Conservation (phyloP, 2,888 invertebrate species). For the Tachina lurida region DNA sequence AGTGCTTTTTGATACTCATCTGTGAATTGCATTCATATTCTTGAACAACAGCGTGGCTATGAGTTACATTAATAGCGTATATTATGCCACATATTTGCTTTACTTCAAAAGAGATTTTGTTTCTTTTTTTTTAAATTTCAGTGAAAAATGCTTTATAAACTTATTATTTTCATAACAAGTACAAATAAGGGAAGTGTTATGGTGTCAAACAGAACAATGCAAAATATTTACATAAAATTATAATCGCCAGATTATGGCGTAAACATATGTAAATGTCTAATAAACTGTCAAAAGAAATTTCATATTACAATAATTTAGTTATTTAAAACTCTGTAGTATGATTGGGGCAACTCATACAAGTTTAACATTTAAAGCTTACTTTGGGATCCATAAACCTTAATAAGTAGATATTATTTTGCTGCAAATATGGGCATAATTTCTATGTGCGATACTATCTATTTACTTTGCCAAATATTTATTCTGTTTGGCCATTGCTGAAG, state of each 20-base stretch:
- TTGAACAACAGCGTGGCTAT: constrained; percentile 4
- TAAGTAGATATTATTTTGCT: too few species aligned
- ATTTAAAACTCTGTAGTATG: too few species aligned
- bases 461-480: too few species aligned
- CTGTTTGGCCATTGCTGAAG: too few species aligned
- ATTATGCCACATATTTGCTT: constrained; percentile 6
- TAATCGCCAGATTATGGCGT: background rate
- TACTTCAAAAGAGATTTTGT: background rate
- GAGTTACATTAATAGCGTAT: background rate
- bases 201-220: background rate
- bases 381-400: too few species aligned
- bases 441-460: too few species aligned
- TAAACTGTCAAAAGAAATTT: background rate
- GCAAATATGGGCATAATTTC: too few species aligned
- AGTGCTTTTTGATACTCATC: constrained; percentile 37
- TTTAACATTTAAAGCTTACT: too few species aligned
- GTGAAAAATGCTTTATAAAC: background rate
- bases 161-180: background rate
- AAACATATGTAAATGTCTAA: background rate
- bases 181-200: background rate
- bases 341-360: too few species aligned
- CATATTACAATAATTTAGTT: too few species aligned
- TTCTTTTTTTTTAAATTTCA: background rate
- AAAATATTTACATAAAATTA: constrained; percentile 25
- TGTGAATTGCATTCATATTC: constrained; percentile 69